These are phyloP conservation scores for Borostomias antarcticus DNA, from an alignment of 2,797 vertebrate genomes.

Conservation along the genomic window DNA sequence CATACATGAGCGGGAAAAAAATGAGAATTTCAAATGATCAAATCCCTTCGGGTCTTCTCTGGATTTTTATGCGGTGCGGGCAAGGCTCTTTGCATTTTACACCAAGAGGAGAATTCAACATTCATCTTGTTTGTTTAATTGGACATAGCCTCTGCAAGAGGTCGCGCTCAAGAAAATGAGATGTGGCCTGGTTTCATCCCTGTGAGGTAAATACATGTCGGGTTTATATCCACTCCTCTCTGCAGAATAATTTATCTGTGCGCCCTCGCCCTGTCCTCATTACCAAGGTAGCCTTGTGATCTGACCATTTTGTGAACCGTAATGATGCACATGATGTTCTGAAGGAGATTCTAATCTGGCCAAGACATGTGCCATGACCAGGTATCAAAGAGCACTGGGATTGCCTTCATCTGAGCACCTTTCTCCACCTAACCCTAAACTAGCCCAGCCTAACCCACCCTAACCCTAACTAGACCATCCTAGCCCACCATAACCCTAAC, in stretches of 20 bases:
- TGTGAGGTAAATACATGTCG: constrained; percentile 51
- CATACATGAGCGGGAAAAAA: constrained; percentile 20
- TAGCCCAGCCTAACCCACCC: constrained; percentile 16
- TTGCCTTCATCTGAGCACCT: constrained; percentile 49
- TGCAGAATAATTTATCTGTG: constrained; percentile 53
- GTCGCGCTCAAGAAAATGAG: constrained; percentile 51
- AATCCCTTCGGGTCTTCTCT: constrained; percentile 30
- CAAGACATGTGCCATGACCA: constrained; percentile 52
- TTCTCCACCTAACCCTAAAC: constrained; percentile 43
- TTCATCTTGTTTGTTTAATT: constrained; percentile 68
- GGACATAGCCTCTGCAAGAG: constrained; percentile 51
- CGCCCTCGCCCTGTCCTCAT: constrained; percentile 60
- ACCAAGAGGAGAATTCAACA: constrained; percentile 27
- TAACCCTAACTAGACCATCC: too few relatives aligned
- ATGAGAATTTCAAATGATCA: constrained; percentile 42
- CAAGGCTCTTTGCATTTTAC: constrained; percentile 38
- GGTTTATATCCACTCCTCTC: constrained; percentile 42
- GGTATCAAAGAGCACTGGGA: constrained; percentile 63
- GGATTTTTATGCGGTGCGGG: constrained; percentile 38
- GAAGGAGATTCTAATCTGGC: constrained; percentile 58
- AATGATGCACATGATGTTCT: constrained; percentile 60
- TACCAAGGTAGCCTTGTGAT: constrained; percentile 68
- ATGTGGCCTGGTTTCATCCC: constrained; percentile 29
- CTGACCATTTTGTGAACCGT: constrained; percentile 47
- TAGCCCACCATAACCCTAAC: too few relatives aligned